Evolutionary conservation across 2,797 vertebrate species (phyloP).

Genomic region (Microctenopoma stevenorrisi): DNA sequence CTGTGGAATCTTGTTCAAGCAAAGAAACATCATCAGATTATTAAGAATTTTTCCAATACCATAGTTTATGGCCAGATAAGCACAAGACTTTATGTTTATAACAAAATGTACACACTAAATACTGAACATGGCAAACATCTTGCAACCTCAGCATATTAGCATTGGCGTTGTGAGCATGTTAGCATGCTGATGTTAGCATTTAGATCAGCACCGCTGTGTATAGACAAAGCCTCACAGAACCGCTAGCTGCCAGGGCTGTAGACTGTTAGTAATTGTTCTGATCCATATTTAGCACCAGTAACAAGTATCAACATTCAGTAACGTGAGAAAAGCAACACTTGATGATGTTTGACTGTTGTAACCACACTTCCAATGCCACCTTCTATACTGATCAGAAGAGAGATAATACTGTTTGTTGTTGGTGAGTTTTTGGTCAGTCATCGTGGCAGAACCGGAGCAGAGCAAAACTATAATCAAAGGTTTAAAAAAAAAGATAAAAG

Average conservation of each 20-base stretch:
- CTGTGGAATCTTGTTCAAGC: not conserved
- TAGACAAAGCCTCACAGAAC: not conserved
- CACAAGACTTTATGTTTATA: not conserved
- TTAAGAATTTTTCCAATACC: not conserved
- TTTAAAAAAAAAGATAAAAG: not conserved
- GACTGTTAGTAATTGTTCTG: not conserved
- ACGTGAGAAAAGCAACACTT: not conserved
- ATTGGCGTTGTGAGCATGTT: not conserved
- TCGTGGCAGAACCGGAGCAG: not conserved
- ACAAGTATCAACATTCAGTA: not conserved
- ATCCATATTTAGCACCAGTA: not conserved
- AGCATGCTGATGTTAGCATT: not conserved
- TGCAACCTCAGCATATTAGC: not conserved
- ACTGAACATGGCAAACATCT: not conserved
- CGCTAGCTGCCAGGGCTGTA: not conserved
- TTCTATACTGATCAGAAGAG: not conserved
- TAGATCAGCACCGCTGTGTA: not conserved
- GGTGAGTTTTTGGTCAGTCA: not conserved
- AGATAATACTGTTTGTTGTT: not conserved
- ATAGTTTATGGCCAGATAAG: not conserved
- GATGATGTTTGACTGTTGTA: conserved; percentile 2
- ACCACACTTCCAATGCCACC: not conserved
- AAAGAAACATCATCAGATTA: not conserved
- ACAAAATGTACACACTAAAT: not conserved
- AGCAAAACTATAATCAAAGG: conserved; percentile 9